phyloP scores from a whole-genome alignment of 2,888 invertebrate genomes.

The Limulus polyphemus region DNA sequence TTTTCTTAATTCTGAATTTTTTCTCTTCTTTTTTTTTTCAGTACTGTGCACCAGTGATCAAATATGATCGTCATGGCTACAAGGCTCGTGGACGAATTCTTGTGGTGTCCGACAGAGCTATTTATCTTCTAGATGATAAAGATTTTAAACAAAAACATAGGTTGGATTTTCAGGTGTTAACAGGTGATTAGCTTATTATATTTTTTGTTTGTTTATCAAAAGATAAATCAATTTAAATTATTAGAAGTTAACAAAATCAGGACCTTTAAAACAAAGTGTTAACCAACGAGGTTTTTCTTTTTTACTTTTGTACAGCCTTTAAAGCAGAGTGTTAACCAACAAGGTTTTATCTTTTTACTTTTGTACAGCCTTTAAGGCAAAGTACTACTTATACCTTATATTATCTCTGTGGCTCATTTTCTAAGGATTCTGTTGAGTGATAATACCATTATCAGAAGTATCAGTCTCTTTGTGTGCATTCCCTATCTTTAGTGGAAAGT shows the following conservation, averaged over 20 bases:
- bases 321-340: not conserved
- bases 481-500: too few species aligned
- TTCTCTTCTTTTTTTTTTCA: constrained; percentile 5
- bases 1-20: not conserved
- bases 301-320: too few species aligned
- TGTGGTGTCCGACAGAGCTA: constrained; percentile 59
- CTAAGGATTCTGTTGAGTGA: too few species aligned
- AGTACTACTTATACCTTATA: too few species aligned
- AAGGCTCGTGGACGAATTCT: constrained; percentile 68
- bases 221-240: not conserved
- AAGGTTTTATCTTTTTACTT: too few species aligned
- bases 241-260: constrained; percentile 4
- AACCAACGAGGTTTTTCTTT: not conserved
- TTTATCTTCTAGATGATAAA: constrained; percentile 58
- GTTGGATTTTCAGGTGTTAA: constrained; percentile 58
- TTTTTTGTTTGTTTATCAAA: too few species aligned
- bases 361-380: too few species aligned
- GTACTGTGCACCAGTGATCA: constrained; percentile 62
- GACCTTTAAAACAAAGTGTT: too few species aligned
- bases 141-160: constrained; percentile 71
- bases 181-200: constrained; percentile 31
- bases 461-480: too few species aligned
- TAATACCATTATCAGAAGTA: too few species aligned
- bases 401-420: too few species aligned
- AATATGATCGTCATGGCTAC: constrained; percentile 86